Evolutionary conservation across 2,888 invertebrate genomes (phyloP), one percentile per base, ranked within the genome.

Genomic region (Tridacna crocea): DNA sequence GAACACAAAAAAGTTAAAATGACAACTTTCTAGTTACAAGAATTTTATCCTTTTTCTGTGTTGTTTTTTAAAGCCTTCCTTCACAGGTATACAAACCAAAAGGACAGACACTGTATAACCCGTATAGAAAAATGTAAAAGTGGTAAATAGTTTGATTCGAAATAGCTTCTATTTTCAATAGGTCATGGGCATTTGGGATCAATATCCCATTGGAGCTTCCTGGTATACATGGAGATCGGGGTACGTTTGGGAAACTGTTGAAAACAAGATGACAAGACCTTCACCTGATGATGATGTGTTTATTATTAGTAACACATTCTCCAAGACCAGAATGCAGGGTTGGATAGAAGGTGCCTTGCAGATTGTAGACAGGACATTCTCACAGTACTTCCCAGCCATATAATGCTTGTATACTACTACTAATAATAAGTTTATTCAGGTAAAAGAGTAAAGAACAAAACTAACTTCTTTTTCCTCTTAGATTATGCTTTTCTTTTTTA

Each of bases 171-270:
- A 36, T 61, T 12, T 61, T 4, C 2, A 10, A 24, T 61, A 66
- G 66, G 46, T 66, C 12, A 66, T 66, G 66, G 36, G 66, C 15
- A 24, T 77, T 3, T 87, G 87, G 87, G 75, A 87, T 26, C 26
- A 79, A 19, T 77, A 79, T 27, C 87, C 85, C 1, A 83, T 48
- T 27, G 80, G 80, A 55, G 84, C 73, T 0, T 82, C 79, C 3
- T 87, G 79, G 82, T 65, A 70, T 19, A 51, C 46, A 13, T 84
- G 83, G 87, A 80, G 70, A 75, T 80, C 82, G 10, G 87, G 87
- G 19, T 83, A 77, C 60, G 61, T 76, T 26, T 87, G 83, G 83
- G 48, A 55, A 6, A 65, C 78, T 22, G 82, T 83, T 10, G 72
- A 77, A 58, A 55, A 68, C 17, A 63, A 22, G 15, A 58, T 87